Conservation (phyloP, 2,113 vertebrate genomes). For the Megaptera novaeangliae region DNA sequence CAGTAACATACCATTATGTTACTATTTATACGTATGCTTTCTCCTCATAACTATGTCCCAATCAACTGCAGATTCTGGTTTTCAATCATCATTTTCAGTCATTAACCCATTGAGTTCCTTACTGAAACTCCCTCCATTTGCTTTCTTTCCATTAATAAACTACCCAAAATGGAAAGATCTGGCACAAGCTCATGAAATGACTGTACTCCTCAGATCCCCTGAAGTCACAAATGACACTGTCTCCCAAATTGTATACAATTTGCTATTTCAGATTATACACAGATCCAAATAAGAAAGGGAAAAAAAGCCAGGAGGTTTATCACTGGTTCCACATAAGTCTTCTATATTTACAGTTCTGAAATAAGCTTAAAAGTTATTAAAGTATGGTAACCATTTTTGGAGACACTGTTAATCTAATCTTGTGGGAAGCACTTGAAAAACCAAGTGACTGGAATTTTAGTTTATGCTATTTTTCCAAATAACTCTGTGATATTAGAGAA, state of each 20-base stretch:
- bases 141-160: background rate
- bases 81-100: background rate
- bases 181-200: background rate
- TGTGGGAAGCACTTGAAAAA: background rate
- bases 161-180: background rate
- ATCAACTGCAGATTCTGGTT: background rate
- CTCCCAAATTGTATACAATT: background rate
- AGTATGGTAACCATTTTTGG: background rate
- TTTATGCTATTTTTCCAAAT: slow-evolving; percentile 22
- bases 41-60: background rate
- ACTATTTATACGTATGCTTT: background rate
- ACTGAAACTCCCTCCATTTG: background rate
- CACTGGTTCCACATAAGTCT: background rate
- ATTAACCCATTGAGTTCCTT: background rate
- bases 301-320: background rate
- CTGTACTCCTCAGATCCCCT: background rate
- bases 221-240: background rate
- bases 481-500: background rate
- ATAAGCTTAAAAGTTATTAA: background rate
- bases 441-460: background rate
- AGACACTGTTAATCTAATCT: background rate
- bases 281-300: background rate
- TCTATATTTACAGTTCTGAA: background rate
- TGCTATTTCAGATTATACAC: background rate
- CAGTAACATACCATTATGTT: background rate